phyloP scores from a whole-genome alignment of 92 coral and sea anemone genomes.

The Porites evermanni region DNA sequence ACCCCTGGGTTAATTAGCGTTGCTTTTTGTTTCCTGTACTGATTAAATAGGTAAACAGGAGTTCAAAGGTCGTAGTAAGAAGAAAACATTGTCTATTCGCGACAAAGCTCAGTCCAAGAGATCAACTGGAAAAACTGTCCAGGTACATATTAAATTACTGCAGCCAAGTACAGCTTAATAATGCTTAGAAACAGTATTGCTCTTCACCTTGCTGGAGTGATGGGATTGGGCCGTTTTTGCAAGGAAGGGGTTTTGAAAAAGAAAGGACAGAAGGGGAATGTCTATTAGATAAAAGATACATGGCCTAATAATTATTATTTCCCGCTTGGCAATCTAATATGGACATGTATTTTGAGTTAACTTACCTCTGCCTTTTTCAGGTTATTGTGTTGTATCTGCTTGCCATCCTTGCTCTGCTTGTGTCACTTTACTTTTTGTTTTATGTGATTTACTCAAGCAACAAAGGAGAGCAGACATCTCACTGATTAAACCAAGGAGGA shows the following conservation, averaged over 20 bases:
- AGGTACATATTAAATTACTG: slow-evolving; percentile 53
- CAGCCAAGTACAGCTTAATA: no score
- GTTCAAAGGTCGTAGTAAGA: slow-evolving; percentile 90
- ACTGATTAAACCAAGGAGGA: slow-evolving; percentile 1
- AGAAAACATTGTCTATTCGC: slow-evolving; percentile 79
- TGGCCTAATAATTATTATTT: no score
- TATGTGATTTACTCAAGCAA: slow-evolving; percentile 53
- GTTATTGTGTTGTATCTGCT: slow-evolving; percentile 60
- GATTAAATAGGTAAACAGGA: slow-evolving; percentile 86
- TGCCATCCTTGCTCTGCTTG: slow-evolving; percentile 68
- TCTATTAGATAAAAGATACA: no score
- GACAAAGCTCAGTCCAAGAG: slow-evolving; percentile 91
- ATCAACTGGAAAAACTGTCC: slow-evolving; percentile 70
- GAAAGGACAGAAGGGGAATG: no score
- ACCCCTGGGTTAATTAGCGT: background rate
- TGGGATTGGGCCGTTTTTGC: no score
- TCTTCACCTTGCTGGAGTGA: no score
- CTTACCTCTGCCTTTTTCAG: slow-evolving; percentile 40
- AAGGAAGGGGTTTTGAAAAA: no score
- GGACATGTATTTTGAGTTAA: no score
- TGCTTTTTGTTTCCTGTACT: background rate
- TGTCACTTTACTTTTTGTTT: slow-evolving; percentile 76
- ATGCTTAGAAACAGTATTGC: no score
- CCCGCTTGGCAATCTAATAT: no score
- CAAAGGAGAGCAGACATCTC: slow-evolving; percentile 13